Evolutionary conservation across 2,797 vertebrate genomes (phyloP).

Genomic region (Tadarida brasiliensis): DNA sequence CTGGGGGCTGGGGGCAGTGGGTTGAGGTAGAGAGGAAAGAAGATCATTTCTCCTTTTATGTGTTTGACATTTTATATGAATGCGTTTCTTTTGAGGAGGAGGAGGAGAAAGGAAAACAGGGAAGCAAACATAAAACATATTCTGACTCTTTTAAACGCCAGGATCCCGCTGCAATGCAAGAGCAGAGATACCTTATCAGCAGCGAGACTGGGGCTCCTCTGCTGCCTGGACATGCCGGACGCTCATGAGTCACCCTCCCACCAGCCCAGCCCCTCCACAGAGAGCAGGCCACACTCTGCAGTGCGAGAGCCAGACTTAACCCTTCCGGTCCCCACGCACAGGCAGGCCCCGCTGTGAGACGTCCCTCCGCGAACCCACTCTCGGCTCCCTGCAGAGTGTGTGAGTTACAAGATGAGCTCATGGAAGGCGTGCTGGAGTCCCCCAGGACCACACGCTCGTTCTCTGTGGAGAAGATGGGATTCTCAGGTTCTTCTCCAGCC

Average conservation of each 20-base stretch:
- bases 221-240: constrained; percentile 2
- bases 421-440: background rate
- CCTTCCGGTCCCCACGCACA: background rate
- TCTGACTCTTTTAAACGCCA: constrained; percentile 59
- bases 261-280: background rate
- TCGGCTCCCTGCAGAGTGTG: background rate
- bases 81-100: background rate
- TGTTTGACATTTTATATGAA: background rate
- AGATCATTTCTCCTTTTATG: background rate
- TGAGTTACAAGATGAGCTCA: background rate
- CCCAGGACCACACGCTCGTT: background rate
- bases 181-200: constrained; percentile 74
- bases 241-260: constrained; percentile 70
- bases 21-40: background rate
- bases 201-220: constrained; percentile 5
- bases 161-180: background rate
- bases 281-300: constrained; percentile 43
- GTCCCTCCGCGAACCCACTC: too few relatives aligned
- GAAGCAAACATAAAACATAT: constrained; percentile 49
- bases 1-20: background rate
- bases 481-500: background rate
- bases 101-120: background rate
- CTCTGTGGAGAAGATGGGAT: background rate
- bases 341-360: too few relatives aligned
- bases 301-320: constrained; percentile 64